These are phyloP conservation scores for Spea multiplicata DNA, from an alignment of 2,113 vertebrate genomes.

Conservation along the genomic window DNA sequence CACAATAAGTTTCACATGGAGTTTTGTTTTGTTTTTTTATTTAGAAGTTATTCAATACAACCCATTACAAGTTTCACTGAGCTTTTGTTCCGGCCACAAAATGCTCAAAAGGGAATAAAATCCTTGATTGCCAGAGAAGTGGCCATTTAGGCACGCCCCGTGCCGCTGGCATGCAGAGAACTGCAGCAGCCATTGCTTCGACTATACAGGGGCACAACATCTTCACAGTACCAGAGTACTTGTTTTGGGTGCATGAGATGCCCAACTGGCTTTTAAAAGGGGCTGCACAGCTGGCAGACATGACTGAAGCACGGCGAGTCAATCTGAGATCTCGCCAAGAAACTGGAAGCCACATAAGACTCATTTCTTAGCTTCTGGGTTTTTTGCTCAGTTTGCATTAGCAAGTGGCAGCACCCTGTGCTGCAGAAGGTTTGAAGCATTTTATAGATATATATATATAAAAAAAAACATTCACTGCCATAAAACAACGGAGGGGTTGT, in stretches of 20 bases:
- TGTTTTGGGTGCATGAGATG: slow-evolving; percentile 9
- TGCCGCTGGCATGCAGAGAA: no score
- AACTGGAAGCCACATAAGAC: not conserved
- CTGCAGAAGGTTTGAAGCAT: slow-evolving; percentile 88
- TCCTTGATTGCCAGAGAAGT: not conserved
- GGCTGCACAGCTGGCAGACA: not conserved
- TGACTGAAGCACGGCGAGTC: not conserved
- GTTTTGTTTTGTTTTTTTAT: slow-evolving; percentile 58
- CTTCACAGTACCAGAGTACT: slow-evolving; percentile 4
- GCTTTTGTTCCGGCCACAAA: slow-evolving; percentile 26
- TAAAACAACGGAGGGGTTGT: slow-evolving; percentile 63
- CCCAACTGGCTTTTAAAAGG: not conserved
- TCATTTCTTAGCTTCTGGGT: not conserved
- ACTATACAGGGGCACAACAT: not conserved
- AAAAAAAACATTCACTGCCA: slow-evolving; percentile 75
- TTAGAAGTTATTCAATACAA: slow-evolving; percentile 68
- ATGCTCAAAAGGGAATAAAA: slow-evolving; percentile 31
- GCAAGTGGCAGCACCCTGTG: no score
- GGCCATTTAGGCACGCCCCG: no score
- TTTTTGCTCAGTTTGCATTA: not conserved
- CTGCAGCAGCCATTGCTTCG: no score
- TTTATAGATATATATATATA: slow-evolving; percentile 71
- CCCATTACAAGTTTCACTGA: slow-evolving; percentile 54
- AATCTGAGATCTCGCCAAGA: slow-evolving; percentile 3
- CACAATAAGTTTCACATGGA: slow-evolving; percentile 61